phyloP scores from a whole-genome alignment of 2,888 invertebrate genomes.

The Sipha maydis region DNA sequence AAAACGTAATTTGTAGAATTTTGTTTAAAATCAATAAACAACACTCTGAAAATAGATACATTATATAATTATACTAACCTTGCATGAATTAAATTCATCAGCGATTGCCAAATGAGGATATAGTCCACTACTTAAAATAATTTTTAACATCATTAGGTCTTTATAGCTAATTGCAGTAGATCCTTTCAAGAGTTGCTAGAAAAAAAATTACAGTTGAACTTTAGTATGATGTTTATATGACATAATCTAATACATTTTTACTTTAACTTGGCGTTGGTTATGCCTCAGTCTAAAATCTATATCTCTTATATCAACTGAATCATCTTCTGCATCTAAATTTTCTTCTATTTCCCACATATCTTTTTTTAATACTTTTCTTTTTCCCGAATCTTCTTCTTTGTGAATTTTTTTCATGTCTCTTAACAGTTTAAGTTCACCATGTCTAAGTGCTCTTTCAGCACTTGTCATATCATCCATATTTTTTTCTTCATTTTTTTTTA shows the following conservation, averaged over 20 bases:
- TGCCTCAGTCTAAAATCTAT: constrained; percentile 87
- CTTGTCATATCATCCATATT: constrained; percentile 69
- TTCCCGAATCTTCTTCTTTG: constrained; percentile 76
- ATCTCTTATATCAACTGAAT: constrained; percentile 80
- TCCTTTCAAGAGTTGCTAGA: constrained; percentile 73
- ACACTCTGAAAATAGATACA: neutral
- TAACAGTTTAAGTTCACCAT: constrained; percentile 89
- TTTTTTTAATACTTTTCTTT: constrained; percentile 80
- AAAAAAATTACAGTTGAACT: constrained; percentile 28
- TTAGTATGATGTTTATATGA: neutral
- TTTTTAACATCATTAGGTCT: constrained; percentile 77
- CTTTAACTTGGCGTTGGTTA: constrained; percentile 78
- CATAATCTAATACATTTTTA: constrained; percentile 65
- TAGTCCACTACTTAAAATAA: constrained; percentile 89
- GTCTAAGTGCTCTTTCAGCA: constrained; percentile 81
- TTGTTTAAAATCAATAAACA: neutral
- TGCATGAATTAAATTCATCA: constrained; percentile 92
- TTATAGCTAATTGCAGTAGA: constrained; percentile 75
- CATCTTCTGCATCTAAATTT: constrained; percentile 70
- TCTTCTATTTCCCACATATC: constrained; percentile 75
- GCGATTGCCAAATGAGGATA: constrained; percentile 96
- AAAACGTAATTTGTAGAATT: neutral
- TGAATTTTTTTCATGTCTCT: constrained; percentile 81
- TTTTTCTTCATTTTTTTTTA: constrained; percentile 68
- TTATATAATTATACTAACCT: constrained; percentile 69